Base-by-base conservation (phyloP, 1,140 invertebrate genomes). In the Whitmania pigra region DNA sequence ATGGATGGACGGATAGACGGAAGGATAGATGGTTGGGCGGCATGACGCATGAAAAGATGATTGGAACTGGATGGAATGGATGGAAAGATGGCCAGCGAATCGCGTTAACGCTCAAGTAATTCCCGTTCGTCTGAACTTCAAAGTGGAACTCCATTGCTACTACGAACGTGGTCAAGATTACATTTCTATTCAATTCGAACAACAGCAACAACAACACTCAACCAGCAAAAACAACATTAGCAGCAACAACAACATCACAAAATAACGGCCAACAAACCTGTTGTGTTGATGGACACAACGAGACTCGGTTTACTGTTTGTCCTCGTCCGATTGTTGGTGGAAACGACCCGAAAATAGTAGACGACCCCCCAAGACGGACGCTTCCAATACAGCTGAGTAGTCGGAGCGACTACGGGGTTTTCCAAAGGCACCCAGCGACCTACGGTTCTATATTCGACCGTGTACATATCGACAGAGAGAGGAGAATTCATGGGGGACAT, bases 321-420 rank as follows among this genome's bases (percentile, higher is more conserved):
- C 22, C 29, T 63, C 22, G 57, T 25, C 22, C 29, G 22, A 31
- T 63, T 63, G 57, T 31, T 63, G 20, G 29, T 22, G 22, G 57
- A 63, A 25, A 63, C 29, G 57, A 72, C 72, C 15, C 67, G 31
- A 29, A 72, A 72, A 22, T 67, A 55, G 40, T 72, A 72, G 60
- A 27, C 67, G 66, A 63, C 66, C 31, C 72, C 72, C 60, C 72
- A 36, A 53, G 72, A 72, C 25, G 66, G 55, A 17, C 55, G 67
- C 40, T 67, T 68, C 72, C 72, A 72, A 29, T 53, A 27, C 22
- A 54, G 67, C 60, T 31, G 49, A 25, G 90, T 92, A 82, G 91
- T 90, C 83, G 91, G 90, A 3, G 90, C 86, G 79, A 94, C 92
- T 79, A 90, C 88, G 74, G 89, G 90, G 76, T 90, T 89, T 82